These are phyloP conservation scores for Microcebus jonahi DNA, from an alignment of 2,113 vertebrate species.

Conservation along the genomic window DNA sequence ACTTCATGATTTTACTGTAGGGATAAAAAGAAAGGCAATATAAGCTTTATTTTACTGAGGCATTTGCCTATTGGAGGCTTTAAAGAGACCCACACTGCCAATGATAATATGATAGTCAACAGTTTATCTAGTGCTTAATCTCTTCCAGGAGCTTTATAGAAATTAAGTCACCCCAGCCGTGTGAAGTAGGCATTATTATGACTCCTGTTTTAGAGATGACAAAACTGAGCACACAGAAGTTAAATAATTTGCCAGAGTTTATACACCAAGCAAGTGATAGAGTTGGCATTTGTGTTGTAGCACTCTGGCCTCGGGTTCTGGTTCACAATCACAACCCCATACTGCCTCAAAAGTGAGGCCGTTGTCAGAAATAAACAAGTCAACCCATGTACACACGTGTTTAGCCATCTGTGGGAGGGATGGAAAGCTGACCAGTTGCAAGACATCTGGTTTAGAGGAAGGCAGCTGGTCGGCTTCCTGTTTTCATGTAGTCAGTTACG, in stretches of 20 bases:
- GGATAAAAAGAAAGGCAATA: too few relatives aligned
- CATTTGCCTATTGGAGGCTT: not conserved
- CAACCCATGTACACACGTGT: fast-evolving
- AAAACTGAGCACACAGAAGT: not conserved
- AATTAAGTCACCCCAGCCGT: not conserved
- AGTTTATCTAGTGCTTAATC: not conserved
- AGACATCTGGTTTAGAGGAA: not conserved
- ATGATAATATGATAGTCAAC: not conserved
- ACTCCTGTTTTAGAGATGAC: not conserved
- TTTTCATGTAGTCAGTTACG: not conserved
- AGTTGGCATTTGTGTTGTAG: fast-evolving
- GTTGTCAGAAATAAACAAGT: not conserved
- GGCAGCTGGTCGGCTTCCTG: not conserved
- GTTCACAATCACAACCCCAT: not conserved
- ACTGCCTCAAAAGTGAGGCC: not conserved
- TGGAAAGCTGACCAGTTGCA: not conserved
- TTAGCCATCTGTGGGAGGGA: not conserved
- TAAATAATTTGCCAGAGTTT: not conserved
- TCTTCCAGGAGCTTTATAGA: not conserved
- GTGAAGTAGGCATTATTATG: not conserved
- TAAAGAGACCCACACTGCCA: not conserved
- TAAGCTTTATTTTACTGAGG: not conserved
- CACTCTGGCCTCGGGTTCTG: not conserved
- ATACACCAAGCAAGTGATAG: too few relatives aligned
- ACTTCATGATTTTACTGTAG: not conserved